Conservation (phyloP, 1,140 invertebrate genomes). For the Drosophila biarmipes region DNA sequence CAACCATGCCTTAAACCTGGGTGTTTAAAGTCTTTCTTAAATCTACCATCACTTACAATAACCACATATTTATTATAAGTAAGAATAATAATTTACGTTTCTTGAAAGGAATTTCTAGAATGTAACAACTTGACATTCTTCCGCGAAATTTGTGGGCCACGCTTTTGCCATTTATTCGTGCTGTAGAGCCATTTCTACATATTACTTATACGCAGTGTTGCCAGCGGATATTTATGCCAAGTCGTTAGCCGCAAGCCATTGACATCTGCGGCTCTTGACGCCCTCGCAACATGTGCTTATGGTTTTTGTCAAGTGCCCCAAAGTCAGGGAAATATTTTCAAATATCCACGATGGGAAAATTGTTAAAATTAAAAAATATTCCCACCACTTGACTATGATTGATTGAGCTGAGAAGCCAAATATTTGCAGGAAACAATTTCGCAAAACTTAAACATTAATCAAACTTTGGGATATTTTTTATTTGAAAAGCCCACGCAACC, state of each 20-base stretch:
- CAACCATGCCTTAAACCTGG: not conserved
- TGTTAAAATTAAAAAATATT: conserved; percentile 12
- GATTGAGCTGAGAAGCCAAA: conserved; percentile 2
- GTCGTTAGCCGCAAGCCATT: conserved; percentile 28
- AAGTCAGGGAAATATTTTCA: not conserved
- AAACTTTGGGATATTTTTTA: not conserved
- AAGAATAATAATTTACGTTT: conserved; percentile 1
- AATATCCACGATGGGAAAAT: not conserved
- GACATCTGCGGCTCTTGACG: conserved; percentile 29
- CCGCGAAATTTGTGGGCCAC: conserved; percentile 3
- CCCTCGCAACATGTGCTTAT: conserved; percentile 18
- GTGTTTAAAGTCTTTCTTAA: no score
- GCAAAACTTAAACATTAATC: conserved; percentile 13
- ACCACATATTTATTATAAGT: not conserved
- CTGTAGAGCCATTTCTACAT: conserved; percentile 4
- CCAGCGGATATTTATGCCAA: conserved; percentile 23
- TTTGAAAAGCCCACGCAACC: conserved; percentile 40
- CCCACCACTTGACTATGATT: conserved; percentile 21
- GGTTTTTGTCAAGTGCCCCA: conserved; percentile 13
- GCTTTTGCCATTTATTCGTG: conserved; percentile 20
- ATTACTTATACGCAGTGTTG: conserved; percentile 21
- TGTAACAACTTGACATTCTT: conserved; percentile 1
- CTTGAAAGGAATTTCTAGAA: not conserved
- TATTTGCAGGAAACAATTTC: not conserved
- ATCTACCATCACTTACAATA: not conserved